Conservation (phyloP, 2,888 invertebrate species). For the Drosophila helvetica region DNA sequence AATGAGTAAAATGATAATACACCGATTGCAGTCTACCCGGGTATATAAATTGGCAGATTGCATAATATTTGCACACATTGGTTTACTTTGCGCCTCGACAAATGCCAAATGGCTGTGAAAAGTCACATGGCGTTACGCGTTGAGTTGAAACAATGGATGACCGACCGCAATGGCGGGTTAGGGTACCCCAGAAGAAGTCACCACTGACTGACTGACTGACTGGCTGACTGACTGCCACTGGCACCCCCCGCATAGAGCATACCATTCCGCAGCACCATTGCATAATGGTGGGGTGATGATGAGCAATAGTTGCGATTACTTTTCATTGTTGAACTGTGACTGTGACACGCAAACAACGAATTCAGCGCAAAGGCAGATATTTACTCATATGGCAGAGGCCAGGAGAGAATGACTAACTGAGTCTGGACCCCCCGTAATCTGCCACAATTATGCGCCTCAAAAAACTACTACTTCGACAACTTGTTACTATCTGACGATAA, state of each 20-base stretch:
- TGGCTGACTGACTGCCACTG: constrained; percentile 17
- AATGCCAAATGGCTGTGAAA: constrained; percentile 63
- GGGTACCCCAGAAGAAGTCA: constrained; percentile 35
- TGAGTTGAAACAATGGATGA: constrained; percentile 43
- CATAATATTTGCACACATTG: constrained; percentile 57
- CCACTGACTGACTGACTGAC: constrained; percentile 24
- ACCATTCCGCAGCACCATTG: constrained; percentile 26
- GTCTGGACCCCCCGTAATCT: constrained; percentile 26
- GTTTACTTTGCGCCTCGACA: constrained; percentile 54
- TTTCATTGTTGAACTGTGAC: constrained; percentile 48
- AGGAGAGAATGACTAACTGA: constrained; percentile 23
- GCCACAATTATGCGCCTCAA: constrained; percentile 18
- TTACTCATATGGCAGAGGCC: neutral
- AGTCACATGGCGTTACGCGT: constrained; percentile 58
- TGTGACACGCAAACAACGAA: constrained; percentile 45
- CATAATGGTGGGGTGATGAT: constrained; percentile 55
- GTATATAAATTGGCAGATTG: constrained; percentile 45
- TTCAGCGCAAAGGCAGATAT: neutral
- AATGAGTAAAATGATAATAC: constrained; percentile 39
- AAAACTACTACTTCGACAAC: neutral
- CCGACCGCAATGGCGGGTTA: constrained; percentile 29
- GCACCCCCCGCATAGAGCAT: constrained; percentile 13
- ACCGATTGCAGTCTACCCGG: constrained; percentile 9
- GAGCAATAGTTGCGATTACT: constrained; percentile 65
- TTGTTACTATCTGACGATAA: neutral